These are phyloP conservation scores for Antechinus flavipes DNA, from an alignment of 2,113 vertebrate species.

Conservation along the genomic window DNA sequence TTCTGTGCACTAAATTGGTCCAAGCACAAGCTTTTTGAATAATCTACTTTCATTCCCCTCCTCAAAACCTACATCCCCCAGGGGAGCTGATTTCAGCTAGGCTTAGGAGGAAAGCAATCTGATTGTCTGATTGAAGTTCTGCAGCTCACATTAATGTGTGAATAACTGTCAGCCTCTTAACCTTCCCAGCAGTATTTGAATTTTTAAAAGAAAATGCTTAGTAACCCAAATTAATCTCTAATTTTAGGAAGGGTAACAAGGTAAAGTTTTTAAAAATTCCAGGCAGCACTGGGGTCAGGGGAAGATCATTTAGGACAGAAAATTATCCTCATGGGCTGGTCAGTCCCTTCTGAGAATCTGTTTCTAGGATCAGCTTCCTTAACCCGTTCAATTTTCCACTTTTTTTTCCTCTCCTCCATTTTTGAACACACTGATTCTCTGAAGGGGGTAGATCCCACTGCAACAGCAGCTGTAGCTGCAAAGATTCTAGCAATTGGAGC, in stretches of 20 bases:
- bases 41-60: neutral
- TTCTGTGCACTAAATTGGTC: neutral
- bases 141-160: slow-evolving; percentile 5
- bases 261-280: neutral
- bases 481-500: neutral
- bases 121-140: slow-evolving; percentile 2
- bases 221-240: neutral
- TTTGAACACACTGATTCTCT: neutral
- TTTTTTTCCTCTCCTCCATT: neutral
- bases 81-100: neutral
- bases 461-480: neutral
- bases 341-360: neutral
- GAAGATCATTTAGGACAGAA: neutral
- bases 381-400: neutral
- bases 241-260: neutral
- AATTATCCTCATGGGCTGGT: neutral
- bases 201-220: neutral
- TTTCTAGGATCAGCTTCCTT: neutral
- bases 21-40: neutral
- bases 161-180: neutral
- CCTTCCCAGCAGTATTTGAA: neutral
- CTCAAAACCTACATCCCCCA: neutral
- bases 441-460: neutral
- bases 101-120: neutral
- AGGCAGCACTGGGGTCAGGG: neutral